These are phyloP conservation scores for Dascillus cervinus DNA, from an alignment of 2,888 invertebrate genomes.

Conservation along the genomic window DNA sequence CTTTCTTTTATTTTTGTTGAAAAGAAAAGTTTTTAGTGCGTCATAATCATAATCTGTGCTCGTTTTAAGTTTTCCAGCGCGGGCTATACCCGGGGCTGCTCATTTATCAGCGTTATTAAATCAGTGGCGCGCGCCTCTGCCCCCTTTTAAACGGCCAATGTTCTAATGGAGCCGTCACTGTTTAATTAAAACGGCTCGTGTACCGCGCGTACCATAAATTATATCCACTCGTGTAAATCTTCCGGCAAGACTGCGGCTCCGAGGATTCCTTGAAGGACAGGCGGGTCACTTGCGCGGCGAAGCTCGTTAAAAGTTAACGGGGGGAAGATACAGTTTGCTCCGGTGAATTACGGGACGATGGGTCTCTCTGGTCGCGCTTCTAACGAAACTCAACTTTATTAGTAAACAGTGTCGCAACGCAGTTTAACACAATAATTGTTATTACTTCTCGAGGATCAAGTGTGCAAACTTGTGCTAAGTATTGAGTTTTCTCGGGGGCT, in stretches of 20 bases:
- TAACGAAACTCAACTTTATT: too few relatives aligned
- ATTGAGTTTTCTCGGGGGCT: conserved; percentile 23
- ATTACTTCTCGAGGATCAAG: not conserved
- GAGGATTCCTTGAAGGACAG: too few relatives aligned
- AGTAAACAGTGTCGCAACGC: too few relatives aligned
- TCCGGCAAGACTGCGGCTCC: conserved; percentile 17
- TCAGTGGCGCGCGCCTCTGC: conserved; percentile 15
- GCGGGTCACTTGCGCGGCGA: too few relatives aligned
- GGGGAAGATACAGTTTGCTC: too few relatives aligned
- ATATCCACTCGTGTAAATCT: conserved; percentile 24
- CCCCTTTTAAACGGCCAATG: conserved; percentile 17
- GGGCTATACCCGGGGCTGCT: conserved; percentile 8
- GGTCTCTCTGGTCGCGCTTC: too few relatives aligned
- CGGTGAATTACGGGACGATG: too few relatives aligned
- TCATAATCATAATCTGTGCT: conserved; percentile 35
- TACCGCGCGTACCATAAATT: conserved; percentile 28
- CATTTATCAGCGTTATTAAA: conserved; percentile 22
- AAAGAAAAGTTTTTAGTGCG: conserved; percentile 25
- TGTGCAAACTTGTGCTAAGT: conserved; percentile 15
- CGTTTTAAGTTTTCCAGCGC: conserved; percentile 26
- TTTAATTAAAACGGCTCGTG: conserved; percentile 32
- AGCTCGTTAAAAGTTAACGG: too few relatives aligned
- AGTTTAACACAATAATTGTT: too few relatives aligned
- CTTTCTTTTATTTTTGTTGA: conserved; percentile 20
- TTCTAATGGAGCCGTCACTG: conserved; percentile 31